Evolutionary conservation across 1,140 invertebrate species (phyloP), one percentile per base, ranked within the genome.

Genomic region (Bombus confusus): DNA sequence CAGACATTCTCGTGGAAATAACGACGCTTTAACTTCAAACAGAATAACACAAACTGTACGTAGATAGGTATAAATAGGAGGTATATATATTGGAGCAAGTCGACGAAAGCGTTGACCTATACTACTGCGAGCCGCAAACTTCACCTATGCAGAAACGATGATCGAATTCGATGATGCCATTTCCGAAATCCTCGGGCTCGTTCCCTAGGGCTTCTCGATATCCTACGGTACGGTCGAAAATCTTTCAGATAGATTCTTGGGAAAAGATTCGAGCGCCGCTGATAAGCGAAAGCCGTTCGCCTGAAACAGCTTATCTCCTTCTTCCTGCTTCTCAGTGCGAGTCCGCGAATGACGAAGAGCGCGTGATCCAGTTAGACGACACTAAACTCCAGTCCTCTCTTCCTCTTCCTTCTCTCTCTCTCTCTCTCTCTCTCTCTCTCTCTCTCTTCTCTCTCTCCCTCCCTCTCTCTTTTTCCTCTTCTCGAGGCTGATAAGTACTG

Each of bases 401-500:
- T n/a, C 62, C n/a, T 31, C n/a, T n/a, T 31, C n/a, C 62, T 31
- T 31, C 64, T 34, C 47, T 15, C 59, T 9, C 4, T n/a, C 62
- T 31, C 75, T 69, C 87, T 84, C 79, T 87, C 28, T 25, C 28
- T 62, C 57, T 28, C 28, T 28, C 59, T 59, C 43, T 43, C 43
- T 47, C 15, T 1, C 5, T 0, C 31, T 18, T n/a, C 64, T 8
- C 64, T 15, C 15, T 34, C n/a, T n/a, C n/a, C n/a, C n/a, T n/a
- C n/a, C n/a, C n/a, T n/a, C n/a, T 8, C 64, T 15, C 15, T 34
- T 25, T 62, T 31, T 13, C 22, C 15, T 15, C 28, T 64, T 15
- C 57, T 25, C 86, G 72, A 66, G 85, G 57, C 87, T 88, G 91
- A 92, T 92, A 92, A 92, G 87, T 91, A 89, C 89, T 90, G 91